Evolutionary conservation across 1,140 invertebrate genomes (phyloP).

Genomic region (Aporrectodea caliginosa): DNA sequence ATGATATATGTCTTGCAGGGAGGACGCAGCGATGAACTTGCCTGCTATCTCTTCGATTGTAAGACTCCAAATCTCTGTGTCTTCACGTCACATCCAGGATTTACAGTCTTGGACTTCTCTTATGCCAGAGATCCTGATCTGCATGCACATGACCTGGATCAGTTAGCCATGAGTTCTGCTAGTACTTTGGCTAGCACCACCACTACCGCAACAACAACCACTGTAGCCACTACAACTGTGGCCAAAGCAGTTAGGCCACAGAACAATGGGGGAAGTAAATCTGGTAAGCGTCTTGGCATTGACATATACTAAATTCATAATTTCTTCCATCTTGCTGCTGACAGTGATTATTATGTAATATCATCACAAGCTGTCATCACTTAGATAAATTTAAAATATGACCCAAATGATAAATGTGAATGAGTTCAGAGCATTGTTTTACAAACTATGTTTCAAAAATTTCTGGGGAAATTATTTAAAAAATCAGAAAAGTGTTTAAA

Average conservation of each 20-base stretch:
- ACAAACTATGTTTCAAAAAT: too few relatives aligned
- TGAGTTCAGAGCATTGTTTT: too few relatives aligned
- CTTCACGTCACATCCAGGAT: constrained; percentile 81
- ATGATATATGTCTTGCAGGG: constrained; percentile 43
- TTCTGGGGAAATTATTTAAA: too few relatives aligned
- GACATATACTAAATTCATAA: too few relatives aligned
- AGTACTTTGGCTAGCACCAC: neutral
- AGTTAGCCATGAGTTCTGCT: too few relatives aligned
- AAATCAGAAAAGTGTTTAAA: too few relatives aligned
- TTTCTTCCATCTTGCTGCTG: too few relatives aligned
- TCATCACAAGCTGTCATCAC: too few relatives aligned
- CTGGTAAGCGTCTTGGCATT: too few relatives aligned
- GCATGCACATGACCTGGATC: constrained; percentile 25
- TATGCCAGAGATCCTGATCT: constrained; percentile 6
- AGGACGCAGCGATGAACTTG: constrained; percentile 68
- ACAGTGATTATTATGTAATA: too few relatives aligned
- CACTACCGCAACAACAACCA: constrained; percentile 10
- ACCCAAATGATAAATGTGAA: too few relatives aligned
- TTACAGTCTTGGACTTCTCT: constrained; percentile 78
- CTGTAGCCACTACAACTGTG: neutral
- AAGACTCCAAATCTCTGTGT: constrained; percentile 82
- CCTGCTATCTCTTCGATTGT: constrained; percentile 88
- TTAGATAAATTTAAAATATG: too few relatives aligned
- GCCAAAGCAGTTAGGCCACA: neutral
- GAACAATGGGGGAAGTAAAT: neutral